Base-by-base conservation (phyloP, 2,113 vertebrate species). In the Podocnemis expansa region DNA sequence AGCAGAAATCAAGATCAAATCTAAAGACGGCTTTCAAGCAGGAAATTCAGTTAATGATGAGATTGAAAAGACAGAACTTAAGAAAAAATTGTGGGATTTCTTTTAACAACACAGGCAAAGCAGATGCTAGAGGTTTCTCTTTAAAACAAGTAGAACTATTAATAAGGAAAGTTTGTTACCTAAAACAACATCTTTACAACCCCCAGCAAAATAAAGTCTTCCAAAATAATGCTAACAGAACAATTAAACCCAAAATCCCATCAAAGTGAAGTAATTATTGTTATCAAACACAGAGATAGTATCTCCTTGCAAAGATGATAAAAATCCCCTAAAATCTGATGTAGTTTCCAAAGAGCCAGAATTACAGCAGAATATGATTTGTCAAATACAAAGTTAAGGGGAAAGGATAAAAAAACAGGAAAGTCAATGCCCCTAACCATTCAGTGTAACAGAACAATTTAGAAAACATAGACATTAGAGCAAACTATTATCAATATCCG, bases 401-500 rank as follows among this genome's bases (percentile, higher is more conserved):
- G 84, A 47, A 21, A 94, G 96, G 84, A 52, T 25, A 51, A 55
- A 93, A n/a, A 98, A 56, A 84, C 49, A 0, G 14, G 8, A 19
- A 34, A 88, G 31, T 1, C 94, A 93, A 85, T 47, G 83, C 85
- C 88, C 16, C 2, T 70, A 94, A 41, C n/a, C 92, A 56, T 88
- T 60, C 88, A 91, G 41, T 58, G 2, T 16, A 75, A 75, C 16
- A 89, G 86, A 87, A 85, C 86, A 79, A 19, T 96, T 90, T 94
- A 79, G 96, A 98, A 10, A 90, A 81, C n/a, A 27, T 85, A 80
- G 16, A 84, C 96, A 17, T 90, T 92, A 24, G 98, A 98, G 54
- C 97, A 98, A 4, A 89, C 85, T 87, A 97, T 96, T 95, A 91
- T 94, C 43, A 84, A 47, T 83, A 47, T 78, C 31, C 98, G 90